Evolutionary conservation across 1,140 invertebrate genomes (phyloP).

Genomic region (Camponotus pennsylvanicus): DNA sequence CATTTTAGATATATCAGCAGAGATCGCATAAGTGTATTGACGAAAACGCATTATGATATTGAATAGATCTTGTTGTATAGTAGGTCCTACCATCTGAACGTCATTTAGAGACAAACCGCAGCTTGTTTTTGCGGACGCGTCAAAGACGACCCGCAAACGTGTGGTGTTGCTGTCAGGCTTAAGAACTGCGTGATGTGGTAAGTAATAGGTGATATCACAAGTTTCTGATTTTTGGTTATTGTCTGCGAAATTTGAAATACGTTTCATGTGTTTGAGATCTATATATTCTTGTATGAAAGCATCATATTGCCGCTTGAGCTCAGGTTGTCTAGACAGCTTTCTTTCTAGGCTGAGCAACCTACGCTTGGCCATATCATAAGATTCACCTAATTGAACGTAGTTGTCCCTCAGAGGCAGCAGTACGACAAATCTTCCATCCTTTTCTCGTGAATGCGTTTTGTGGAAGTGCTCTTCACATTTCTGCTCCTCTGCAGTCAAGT

Average conservation of each 20-base stretch:
- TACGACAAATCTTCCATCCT: slow-evolving; percentile 17
- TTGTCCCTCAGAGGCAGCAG: slow-evolving; percentile 14
- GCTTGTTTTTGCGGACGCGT: not conserved
- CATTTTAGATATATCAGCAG: slow-evolving; percentile 72
- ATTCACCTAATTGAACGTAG: slow-evolving; percentile 70
- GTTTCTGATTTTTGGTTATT: too few relatives aligned
- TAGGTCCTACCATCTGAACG: not conserved
- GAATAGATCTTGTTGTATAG: slow-evolving; percentile 47
- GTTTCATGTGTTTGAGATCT: not conserved
- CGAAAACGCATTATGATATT: slow-evolving; percentile 48
- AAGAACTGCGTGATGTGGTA: slow-evolving; percentile 7
- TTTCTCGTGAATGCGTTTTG: not conserved
- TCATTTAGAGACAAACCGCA: not conserved
- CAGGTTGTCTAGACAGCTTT: not conserved
- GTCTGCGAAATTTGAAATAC: too few relatives aligned
- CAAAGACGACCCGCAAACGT: slow-evolving; percentile 1
- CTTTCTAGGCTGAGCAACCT: not conserved
- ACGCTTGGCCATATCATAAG: slow-evolving; percentile 18
- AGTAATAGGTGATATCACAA: not conserved
- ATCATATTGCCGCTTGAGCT: not conserved
- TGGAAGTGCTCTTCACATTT: not conserved
- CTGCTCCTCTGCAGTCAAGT: not conserved
- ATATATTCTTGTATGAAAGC: slow-evolving; percentile 14
- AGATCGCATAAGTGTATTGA: not conserved
- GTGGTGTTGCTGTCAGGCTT: not conserved